Evolutionary conservation across 2,888 invertebrate species (phyloP), one percentile per base, ranked within the genome.

Genomic region (Polydrusus tereticollis): DNA sequence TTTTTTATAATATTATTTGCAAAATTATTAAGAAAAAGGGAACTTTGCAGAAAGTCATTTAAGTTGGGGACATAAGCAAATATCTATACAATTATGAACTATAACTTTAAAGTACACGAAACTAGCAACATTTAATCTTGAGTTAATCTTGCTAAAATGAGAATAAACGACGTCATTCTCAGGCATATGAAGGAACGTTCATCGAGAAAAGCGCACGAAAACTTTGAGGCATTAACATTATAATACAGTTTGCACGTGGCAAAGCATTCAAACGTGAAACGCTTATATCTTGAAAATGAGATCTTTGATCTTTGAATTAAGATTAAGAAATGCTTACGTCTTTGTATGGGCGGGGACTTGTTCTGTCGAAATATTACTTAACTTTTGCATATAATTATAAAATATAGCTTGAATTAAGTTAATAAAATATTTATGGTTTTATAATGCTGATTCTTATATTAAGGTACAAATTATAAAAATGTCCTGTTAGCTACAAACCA

Each of bases 51-150:
- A n/a, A n/a, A n/a, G n/a, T n/a, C n/a, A n/a, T n/a, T n/a, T n/a
- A n/a, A n/a, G n/a, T n/a, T n/a, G n/a, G n/a, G n/a, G n/a, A n/a
- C n/a, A n/a, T 41, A 41, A 41, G n/a, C 16, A 20, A 47, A 47
- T 21, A 21, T 4, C 4, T 23, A 55, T 55, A 16, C 21, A 55
- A 55, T 5, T 55, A 16, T 29, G 52, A 29, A 10, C 29, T 55
- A 55, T 29, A 83, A 83, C 83, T 84, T 84, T 84, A 83, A 83
- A 83, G 82, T 83, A 79, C 82, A 82, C 83, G 84, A 83, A 85
- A 85, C 83, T 85, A 85, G 80, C 84, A 84, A 85, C 85, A 85
- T 85, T 85, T 86, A 86, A 86, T 86, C 85, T 85, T 83, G 84
- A 84, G 85, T 86, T 86, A 86, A 86, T 85, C 86, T 85, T 84